Evolutionary conservation across 1,140 invertebrate species (phyloP).

Genomic region (Caenorhabditis tropicalis): DNA sequence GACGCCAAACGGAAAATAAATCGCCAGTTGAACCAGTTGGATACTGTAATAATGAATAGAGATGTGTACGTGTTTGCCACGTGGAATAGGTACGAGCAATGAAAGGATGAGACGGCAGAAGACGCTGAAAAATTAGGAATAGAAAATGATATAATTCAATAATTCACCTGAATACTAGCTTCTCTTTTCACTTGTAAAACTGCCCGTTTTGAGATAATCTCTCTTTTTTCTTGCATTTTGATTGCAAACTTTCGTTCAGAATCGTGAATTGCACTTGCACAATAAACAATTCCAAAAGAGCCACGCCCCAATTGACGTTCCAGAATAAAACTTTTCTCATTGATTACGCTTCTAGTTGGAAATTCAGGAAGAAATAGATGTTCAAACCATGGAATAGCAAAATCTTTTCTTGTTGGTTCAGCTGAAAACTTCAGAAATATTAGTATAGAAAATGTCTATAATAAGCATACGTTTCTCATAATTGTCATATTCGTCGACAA

Average conservation of each 20-base stretch:
- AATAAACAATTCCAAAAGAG: constrained; percentile 45
- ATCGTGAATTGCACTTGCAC: constrained; percentile 46
- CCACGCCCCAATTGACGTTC: constrained; percentile 38
- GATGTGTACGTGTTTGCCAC: constrained; percentile 48
- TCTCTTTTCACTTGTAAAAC: constrained; percentile 48
- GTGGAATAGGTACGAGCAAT: constrained; percentile 45
- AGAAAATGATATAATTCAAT: not conserved
- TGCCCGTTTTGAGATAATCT: constrained; percentile 25
- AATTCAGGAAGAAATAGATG: constrained; percentile 49
- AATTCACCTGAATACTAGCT: constrained; percentile 35
- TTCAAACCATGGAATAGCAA: constrained; percentile 47
- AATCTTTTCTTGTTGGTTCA: constrained; percentile 29
- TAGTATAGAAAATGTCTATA: not conserved
- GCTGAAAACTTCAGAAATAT: not conserved
- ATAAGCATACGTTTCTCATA: constrained; percentile 13
- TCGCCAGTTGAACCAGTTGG: constrained; percentile 42
- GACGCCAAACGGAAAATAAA: constrained; percentile 44
- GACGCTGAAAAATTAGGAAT: not conserved
- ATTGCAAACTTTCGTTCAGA: constrained; percentile 34
- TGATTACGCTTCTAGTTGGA: constrained; percentile 30
- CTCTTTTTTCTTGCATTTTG: constrained; percentile 46
- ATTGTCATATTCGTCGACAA: constrained; percentile 17
- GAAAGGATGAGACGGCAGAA: constrained; percentile 47
- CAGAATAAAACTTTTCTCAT: constrained; percentile 47
- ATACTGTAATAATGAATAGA: constrained; percentile 50